phyloP scores from a whole-genome alignment of 2,888 invertebrate genomes.

The Metacarcinus magister region DNA sequence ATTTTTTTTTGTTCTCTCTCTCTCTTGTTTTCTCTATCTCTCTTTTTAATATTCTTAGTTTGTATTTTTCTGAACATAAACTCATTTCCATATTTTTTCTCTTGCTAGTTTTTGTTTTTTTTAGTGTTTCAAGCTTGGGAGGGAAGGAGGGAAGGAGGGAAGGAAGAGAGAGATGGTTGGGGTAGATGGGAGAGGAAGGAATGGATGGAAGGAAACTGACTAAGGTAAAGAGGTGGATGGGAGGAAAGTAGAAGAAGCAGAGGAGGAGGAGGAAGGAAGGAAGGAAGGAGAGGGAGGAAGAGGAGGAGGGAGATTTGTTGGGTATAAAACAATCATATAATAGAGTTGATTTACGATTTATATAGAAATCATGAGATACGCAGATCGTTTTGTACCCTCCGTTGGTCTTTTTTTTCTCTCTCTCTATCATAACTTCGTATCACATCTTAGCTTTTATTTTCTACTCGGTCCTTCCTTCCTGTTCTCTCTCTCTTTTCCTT shows the following conservation, averaged over 20 bases:
- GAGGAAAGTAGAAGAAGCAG: background rate
- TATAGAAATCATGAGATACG: background rate
- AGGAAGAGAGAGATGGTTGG: background rate
- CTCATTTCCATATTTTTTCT: background rate
- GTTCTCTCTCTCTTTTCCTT: background rate
- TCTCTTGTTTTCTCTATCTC: background rate
- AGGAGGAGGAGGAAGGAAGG: too few relatives aligned
- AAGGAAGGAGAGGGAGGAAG: too few relatives aligned
- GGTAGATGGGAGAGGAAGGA: background rate
- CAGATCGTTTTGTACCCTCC: background rate
- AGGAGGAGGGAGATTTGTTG: background rate
- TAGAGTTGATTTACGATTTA: background rate
- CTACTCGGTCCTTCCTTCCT: background rate
- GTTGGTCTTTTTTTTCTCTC: background rate
- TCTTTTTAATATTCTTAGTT: background rate
- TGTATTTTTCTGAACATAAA: too few relatives aligned
- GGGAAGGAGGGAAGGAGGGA: background rate
- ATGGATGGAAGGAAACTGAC: background rate
- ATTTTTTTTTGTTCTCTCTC: background rate
- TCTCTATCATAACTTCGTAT: background rate
- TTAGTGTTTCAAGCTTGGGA: background rate
- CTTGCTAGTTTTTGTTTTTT: background rate
- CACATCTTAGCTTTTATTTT: background rate
- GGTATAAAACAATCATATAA: background rate
- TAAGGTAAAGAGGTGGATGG: background rate